These are phyloP conservation scores for Pachycephus smyrnensis DNA, from an alignment of 2,888 invertebrate genomes.

Conservation along the genomic window DNA sequence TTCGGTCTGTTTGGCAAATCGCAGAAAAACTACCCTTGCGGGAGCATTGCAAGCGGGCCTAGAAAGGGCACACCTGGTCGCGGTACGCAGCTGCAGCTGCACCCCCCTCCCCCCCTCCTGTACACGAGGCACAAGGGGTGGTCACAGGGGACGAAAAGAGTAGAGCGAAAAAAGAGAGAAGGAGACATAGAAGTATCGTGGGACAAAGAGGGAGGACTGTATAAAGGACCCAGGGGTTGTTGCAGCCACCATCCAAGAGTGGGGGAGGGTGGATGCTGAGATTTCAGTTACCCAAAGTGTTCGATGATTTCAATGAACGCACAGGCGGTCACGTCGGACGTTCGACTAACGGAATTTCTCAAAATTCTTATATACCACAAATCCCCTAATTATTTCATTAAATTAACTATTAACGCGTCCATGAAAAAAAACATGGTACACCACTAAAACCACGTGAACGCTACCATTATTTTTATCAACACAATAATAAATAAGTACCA, in stretches of 20 bases:
- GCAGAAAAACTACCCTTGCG: constrained; percentile 48
- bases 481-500: too few species aligned
- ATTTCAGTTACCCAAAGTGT: constrained; percentile 61
- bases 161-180: constrained; percentile 41
- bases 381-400: fast-evolving
- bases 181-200: constrained; percentile 23
- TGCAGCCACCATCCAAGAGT: not conserved
- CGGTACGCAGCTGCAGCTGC: constrained; percentile 59
- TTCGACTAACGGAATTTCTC: not conserved
- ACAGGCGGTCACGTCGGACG: constrained; percentile 36
- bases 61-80: constrained; percentile 61
- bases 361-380: not conserved
- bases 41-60: constrained; percentile 47
- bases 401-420: not conserved
- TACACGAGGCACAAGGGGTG: not conserved
- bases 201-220: constrained; percentile 19
- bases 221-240: not conserved
- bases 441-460: not conserved
- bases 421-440: too few species aligned
- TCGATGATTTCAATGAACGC: constrained; percentile 54
- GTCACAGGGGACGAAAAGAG: constrained; percentile 58
- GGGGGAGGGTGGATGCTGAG: constrained; percentile 58
- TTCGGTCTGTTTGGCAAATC: constrained; percentile 18
- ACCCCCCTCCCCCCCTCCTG: constrained; percentile 33
- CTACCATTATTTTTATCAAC: too few species aligned